A percentile compares a stretch with the other conserved stretches of the same genome.
Evolutionary conservation across 2,797 vertebrate genomes (phyloP).

Genomic region (Mormyrops attenuatus): DNA sequence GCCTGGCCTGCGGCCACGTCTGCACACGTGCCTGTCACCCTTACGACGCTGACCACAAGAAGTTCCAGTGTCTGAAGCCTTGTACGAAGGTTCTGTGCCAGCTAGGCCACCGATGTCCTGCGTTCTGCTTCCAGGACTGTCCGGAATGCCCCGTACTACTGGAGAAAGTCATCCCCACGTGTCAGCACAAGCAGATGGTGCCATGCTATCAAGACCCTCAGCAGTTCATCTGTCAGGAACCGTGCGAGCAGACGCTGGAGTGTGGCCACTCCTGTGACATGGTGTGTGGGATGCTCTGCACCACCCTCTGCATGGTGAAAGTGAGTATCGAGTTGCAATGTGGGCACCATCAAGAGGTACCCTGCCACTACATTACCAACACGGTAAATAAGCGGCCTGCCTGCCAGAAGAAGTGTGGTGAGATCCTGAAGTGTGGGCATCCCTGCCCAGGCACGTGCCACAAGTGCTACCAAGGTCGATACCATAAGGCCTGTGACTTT

Average conservation of each 20-base stretch:
- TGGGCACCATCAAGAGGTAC: slow-evolving; percentile 66
- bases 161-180: slow-evolving; percentile 69
- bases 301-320: slow-evolving; percentile 47
- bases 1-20: slow-evolving; percentile 81
- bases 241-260: slow-evolving; percentile 61
- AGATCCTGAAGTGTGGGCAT: slow-evolving; percentile 71
- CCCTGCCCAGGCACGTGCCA: slow-evolving; percentile 70
- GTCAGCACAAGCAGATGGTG: slow-evolving; percentile 76
- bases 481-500: slow-evolving; percentile 64
- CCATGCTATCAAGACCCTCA: slow-evolving; percentile 67
- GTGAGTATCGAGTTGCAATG: slow-evolving; percentile 65
- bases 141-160: slow-evolving; percentile 64
- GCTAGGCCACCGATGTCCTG: slow-evolving; percentile 68
- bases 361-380: slow-evolving; percentile 52
- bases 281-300: slow-evolving; percentile 69
- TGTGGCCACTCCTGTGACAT: slow-evolving; percentile 73
- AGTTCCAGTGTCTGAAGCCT: slow-evolving; percentile 70
- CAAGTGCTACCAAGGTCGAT: slow-evolving; percentile 72
- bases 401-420: slow-evolving; percentile 61
- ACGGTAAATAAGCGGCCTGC: neutral
- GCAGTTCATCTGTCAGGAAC: slow-evolving; percentile 62
- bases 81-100: slow-evolving; percentile 75
- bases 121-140: slow-evolving; percentile 63
- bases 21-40: slow-evolving; percentile 83
- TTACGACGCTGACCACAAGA: slow-evolving; percentile 72